Evolutionary conservation across 2,888 invertebrate genomes (phyloP).

Genomic region (Brachylomia viminalis): DNA sequence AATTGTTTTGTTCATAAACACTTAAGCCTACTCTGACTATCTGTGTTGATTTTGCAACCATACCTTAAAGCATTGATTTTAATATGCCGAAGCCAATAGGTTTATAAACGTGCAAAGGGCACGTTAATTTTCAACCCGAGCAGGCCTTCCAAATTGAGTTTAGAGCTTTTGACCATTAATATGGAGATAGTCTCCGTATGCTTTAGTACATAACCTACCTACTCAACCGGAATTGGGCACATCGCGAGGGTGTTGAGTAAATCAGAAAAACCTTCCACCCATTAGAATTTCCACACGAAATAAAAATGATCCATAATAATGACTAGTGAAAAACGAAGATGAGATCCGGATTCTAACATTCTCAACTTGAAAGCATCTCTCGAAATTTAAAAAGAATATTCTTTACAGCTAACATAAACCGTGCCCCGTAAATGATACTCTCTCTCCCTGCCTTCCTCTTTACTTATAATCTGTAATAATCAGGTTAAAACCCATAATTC

Average conservation of each 20-base stretch:
- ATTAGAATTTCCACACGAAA: not conserved
- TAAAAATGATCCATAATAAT: not conserved
- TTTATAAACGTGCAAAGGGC: not conserved
- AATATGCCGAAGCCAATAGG: not conserved
- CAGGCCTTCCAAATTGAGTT: not conserved
- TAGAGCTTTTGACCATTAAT: not conserved
- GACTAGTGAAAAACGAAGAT: too few relatives aligned
- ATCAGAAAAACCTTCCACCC: not conserved
- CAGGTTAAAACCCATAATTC: slow-evolving; percentile 28
- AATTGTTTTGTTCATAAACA: slow-evolving; percentile 40
- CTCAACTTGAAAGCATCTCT: not conserved
- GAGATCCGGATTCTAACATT: not conserved
- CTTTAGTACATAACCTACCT: not conserved
- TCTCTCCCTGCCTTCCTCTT: too few relatives aligned
- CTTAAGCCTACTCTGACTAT: not conserved
- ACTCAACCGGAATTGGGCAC: not conserved
- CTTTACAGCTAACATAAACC: not conserved
- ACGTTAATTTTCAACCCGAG: not conserved
- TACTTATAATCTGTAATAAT: slow-evolving; percentile 30
- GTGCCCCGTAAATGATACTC: slow-evolving; percentile 3
- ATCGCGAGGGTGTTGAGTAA: not conserved
- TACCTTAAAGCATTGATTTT: not conserved
- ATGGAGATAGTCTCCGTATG: not conserved
- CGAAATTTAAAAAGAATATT: not conserved
- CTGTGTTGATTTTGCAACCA: not conserved